phyloP scores from a whole-genome alignment of 2,888 invertebrate genomes.

The Caenorhabditis sp. region DNA sequence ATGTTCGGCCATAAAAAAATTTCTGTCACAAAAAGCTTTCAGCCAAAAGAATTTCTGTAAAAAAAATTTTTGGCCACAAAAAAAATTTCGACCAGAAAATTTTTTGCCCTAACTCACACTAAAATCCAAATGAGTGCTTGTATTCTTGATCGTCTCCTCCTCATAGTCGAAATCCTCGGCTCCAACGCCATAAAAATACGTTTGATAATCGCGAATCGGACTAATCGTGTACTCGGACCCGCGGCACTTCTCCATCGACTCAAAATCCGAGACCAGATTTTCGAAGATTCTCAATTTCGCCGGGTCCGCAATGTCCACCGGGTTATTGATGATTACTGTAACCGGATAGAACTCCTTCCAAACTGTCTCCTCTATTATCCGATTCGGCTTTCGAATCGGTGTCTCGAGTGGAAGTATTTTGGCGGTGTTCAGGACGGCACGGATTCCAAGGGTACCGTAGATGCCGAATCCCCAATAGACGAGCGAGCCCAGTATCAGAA shows the following conservation, averaged over 20 bases:
- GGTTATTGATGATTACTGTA: conserved; percentile 79
- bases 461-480: conserved; percentile 74
- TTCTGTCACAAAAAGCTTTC: too few relatives aligned
- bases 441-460: conserved; percentile 75
- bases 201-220: conserved; percentile 80
- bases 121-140: conserved; percentile 40
- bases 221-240: conserved; percentile 78
- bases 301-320: conserved; percentile 73
- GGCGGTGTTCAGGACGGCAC: conserved; percentile 78
- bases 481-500: conserved; percentile 49
- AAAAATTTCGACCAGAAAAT: too few relatives aligned
- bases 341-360: conserved; percentile 83
- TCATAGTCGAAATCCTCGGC: conserved; percentile 75
- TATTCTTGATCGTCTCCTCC: conserved; percentile 50
- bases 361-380: conserved; percentile 78
- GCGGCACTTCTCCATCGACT: conserved; percentile 74
- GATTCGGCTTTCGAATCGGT: conserved; percentile 79
- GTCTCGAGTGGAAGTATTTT: conserved; percentile 80
- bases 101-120: conserved; percentile 25
- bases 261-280: conserved; percentile 78
- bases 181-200: conserved; percentile 72
- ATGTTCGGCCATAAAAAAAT: too few relatives aligned
- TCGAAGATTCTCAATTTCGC: conserved; percentile 67
- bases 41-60: too few relatives aligned
- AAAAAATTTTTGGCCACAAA: too few relatives aligned